A percentile compares a stretch with the other conserved stretches of the same genome.
phyloP scores from a whole-genome alignment of 2,797 vertebrate species.

The Orestias chungarensis region DNA sequence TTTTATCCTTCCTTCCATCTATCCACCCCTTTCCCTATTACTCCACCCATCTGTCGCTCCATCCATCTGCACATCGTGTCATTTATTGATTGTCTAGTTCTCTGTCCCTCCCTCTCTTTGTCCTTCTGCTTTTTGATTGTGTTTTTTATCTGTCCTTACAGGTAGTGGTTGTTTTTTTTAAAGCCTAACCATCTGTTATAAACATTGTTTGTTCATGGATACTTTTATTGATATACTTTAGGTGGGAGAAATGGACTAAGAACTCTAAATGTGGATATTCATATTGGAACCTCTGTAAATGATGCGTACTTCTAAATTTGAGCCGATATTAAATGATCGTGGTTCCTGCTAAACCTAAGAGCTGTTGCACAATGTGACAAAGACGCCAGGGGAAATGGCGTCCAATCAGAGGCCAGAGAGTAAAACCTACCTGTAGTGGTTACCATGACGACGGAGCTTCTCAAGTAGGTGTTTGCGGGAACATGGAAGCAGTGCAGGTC shows the following conservation, averaged over 20 bases:
- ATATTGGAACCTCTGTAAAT: background rate
- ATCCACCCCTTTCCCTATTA: background rate
- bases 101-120: too few relatives aligned
- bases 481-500: constrained; percentile 83
- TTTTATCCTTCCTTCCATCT: background rate
- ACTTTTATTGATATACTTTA: too few relatives aligned
- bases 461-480: constrained; percentile 79
- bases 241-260: too few relatives aligned
- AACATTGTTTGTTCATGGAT: too few relatives aligned
- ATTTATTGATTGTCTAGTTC: too few relatives aligned
- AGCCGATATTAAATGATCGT: background rate
- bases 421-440: constrained; percentile 74
- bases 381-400: background rate
- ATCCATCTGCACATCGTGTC: background rate
- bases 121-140: too few relatives aligned
- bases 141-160: too few relatives aligned
- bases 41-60: background rate
- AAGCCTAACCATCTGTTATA: too few relatives aligned
- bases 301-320: too few relatives aligned
- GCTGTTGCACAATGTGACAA: background rate
- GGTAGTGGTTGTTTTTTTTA: too few relatives aligned
- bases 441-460: constrained; percentile 79
- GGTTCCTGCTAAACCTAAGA: background rate
- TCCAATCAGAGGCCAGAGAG: background rate
- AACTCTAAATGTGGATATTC: too few relatives aligned